These are phyloP conservation scores for Anarhynchus alexandrinus DNA, from an alignment of 2,113 vertebrate genomes.

Conservation along the genomic window DNA sequence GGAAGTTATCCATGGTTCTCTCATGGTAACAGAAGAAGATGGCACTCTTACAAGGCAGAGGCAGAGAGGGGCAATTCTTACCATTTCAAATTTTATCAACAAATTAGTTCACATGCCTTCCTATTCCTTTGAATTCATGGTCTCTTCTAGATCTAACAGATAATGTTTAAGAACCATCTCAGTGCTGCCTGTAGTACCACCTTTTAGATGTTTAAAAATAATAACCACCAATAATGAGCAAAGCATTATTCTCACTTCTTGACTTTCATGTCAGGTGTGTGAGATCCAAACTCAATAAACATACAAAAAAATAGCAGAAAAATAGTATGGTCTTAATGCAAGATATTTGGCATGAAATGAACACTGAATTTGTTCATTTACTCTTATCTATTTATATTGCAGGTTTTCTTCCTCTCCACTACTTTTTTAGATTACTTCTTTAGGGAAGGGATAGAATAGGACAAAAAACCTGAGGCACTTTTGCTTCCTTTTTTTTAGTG, in stretches of 20 bases:
- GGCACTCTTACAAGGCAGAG: rapidly evolving
- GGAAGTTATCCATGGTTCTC: neutral
- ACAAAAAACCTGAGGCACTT: neutral
- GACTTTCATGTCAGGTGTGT: rapidly evolving
- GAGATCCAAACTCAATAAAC: neutral
- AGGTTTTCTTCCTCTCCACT: neutral
- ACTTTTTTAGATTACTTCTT: neutral
- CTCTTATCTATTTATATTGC: neutral
- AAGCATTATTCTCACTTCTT: neutral
- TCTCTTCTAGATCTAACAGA: neutral
- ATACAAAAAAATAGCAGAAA: neutral
- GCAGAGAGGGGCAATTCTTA: neutral
- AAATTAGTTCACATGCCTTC: rapidly evolving
- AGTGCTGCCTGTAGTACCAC: neutral
- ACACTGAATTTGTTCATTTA: neutral
- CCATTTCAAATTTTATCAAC: neutral
- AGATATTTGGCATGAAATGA: neutral
- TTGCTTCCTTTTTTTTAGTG: neutral
- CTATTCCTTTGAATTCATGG: neutral
- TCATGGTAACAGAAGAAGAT: neutral
- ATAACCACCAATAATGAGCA: neutral
- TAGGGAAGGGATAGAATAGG: neutral
- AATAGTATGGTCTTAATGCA: neutral
- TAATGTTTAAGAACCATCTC: neutral
- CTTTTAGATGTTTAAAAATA: neutral